phyloP scores from a whole-genome alignment of 2,797 vertebrate genomes.

The Alectoris magna region DNA sequence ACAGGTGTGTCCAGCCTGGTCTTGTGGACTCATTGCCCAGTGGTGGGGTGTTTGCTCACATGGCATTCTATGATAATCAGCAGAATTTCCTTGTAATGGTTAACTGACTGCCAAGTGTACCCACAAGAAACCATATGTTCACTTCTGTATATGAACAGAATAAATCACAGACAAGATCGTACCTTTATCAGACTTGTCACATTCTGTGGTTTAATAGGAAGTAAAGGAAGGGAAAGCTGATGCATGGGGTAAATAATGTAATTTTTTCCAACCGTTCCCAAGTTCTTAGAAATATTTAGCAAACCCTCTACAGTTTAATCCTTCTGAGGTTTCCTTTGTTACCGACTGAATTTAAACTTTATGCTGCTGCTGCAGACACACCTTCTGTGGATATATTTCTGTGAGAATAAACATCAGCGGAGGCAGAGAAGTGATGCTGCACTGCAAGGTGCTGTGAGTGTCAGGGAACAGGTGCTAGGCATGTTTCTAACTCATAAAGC shows the following conservation, averaged over 20 bases:
- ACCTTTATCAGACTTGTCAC: neutral
- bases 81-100: neutral
- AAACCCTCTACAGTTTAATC: neutral
- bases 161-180: neutral
- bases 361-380: neutral
- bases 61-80: rapidly evolving
- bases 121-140: neutral
- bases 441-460: neutral
- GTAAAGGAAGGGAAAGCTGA: neutral
- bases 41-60: rapidly evolving
- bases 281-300: neutral
- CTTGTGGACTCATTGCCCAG: rapidly evolving
- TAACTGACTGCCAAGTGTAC: neutral
- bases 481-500: neutral
- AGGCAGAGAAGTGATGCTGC: neutral
- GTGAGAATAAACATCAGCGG: neutral
- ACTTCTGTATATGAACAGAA: neutral
- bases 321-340: neutral
- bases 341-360: neutral
- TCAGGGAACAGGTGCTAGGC: neutral
- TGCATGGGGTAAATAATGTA: neutral
- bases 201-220: neutral
- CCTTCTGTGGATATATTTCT: neutral
- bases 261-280: neutral
- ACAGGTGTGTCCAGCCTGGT: neutral